Base-by-base conservation (phyloP, 2,888 invertebrate genomes). In the Rhamphomyia laevipes region DNA sequence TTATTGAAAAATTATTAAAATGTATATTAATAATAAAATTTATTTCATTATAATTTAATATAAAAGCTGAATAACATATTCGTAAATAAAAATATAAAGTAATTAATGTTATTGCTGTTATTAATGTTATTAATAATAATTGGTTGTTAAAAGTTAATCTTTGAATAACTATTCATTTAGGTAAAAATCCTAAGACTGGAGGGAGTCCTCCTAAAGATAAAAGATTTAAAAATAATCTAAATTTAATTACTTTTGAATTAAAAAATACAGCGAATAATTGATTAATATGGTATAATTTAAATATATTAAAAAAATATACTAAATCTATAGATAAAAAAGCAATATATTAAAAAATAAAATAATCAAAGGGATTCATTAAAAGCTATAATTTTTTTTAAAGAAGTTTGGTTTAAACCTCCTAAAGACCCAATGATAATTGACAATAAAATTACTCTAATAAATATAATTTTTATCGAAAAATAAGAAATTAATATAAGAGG, bases 81-180 rank as follows among this genome's bases (percentile, higher is more conserved):
- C 76, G 77, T 58, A 77, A 64, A 62, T 78, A 78, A 65, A 71
- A 74, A 68, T 68, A 77, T 67, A 77, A 63, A 50, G 73, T 73
- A 60, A 77, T 69, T 72, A 77, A 68, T 43, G 76, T 74, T 63
- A 68, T 63, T 63, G 75, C 63, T 57, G 76, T 63, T 68, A 77
- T 71, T 58, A 74, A 63, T 57, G 72, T 64, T 54, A 67, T 62
- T 64, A 74, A 51, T 51, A 73, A 50, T 57, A 63, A 66, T 61
- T 70, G 66, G 35, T 73, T 67, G 60, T 66, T 72, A 48, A 61
- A 56, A 53, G 74, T 66, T 70, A 77, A 53, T 60, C 64, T 68
- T 70, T 76, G 74, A 63, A 79, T 75, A 51, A 74, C 63, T 59
- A 77, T 59, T 74, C 77, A 78, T 74, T 80, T 79, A 3, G 78